A percentile compares a stretch with the other conserved stretches of the same genome.
Conservation (phyloP, 1,140 invertebrate genomes). For the Temnothorax longispinosus region DNA sequence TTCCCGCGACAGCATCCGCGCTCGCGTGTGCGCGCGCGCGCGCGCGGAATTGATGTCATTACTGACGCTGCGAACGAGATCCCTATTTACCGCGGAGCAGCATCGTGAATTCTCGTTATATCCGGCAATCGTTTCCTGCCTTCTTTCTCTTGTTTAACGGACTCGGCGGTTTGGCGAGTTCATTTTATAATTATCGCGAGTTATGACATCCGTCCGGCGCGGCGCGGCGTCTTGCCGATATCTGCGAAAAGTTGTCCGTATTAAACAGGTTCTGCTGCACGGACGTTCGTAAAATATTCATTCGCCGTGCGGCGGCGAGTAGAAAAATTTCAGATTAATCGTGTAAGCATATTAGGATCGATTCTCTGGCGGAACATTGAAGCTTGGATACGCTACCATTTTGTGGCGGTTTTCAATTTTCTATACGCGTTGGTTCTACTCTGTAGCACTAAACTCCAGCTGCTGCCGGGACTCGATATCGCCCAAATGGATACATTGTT, state of each 20-base stretch:
- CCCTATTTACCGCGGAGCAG: constrained; percentile 28
- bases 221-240: neutral
- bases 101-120: constrained; percentile 9
- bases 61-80: neutral
- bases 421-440: neutral
- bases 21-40: neutral
- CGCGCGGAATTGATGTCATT: constrained; percentile 23
- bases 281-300: constrained; percentile 8
- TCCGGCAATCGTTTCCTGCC: constrained; percentile 30
- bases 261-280: neutral
- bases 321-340: constrained; percentile 12
- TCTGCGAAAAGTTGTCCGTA: neutral
- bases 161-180: neutral
- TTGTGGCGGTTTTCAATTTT: constrained; percentile 28
- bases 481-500: constrained; percentile 18
- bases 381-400: neutral
- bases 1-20: neutral
- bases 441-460: neutral
- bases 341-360: neutral
- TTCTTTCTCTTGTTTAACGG: neutral
- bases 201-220: constrained; percentile 28
- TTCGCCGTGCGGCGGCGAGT: neutral
- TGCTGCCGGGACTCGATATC: neutral
- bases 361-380: neutral
- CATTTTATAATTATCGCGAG: constrained; percentile 30